phyloP scores from a whole-genome alignment of 2,797 vertebrate genomes.

The Naso thynnoides region DNA sequence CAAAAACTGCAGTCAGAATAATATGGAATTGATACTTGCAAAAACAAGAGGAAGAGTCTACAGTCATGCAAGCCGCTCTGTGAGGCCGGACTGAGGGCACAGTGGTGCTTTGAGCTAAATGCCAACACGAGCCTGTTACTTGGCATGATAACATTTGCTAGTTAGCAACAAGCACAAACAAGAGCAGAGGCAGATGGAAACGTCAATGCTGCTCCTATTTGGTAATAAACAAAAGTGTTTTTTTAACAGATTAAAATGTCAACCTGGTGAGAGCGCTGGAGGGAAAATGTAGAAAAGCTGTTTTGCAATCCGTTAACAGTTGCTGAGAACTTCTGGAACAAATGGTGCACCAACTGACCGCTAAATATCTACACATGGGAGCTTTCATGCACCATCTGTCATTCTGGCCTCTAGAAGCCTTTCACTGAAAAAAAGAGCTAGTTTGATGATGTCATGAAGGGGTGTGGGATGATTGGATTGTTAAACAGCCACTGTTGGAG shows the following conservation, averaged over 20 bases:
- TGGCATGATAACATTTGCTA: too few relatives aligned
- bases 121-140: too few relatives aligned
- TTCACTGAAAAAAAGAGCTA: background rate
- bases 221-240: too few relatives aligned
- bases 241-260: background rate
- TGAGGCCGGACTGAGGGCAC: background rate
- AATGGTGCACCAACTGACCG: background rate
- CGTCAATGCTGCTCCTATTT: too few relatives aligned
- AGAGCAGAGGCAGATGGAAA: too few relatives aligned
- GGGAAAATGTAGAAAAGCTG: too few relatives aligned
- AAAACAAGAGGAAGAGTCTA: background rate
- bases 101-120: background rate
- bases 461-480: too few relatives aligned
- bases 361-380: background rate
- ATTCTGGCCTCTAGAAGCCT: background rate
- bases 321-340: background rate
- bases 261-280: background rate
- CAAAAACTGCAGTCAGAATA: background rate
- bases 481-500: too few relatives aligned
- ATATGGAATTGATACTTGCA: background rate
- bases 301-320: background rate
- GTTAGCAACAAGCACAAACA: rapidly evolving
- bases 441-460: too few relatives aligned
- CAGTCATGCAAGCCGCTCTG: background rate
- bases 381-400: background rate